Evolutionary conservation across 2,113 vertebrate species (phyloP).

Genomic region (Epinephelus lanceolatus): DNA sequence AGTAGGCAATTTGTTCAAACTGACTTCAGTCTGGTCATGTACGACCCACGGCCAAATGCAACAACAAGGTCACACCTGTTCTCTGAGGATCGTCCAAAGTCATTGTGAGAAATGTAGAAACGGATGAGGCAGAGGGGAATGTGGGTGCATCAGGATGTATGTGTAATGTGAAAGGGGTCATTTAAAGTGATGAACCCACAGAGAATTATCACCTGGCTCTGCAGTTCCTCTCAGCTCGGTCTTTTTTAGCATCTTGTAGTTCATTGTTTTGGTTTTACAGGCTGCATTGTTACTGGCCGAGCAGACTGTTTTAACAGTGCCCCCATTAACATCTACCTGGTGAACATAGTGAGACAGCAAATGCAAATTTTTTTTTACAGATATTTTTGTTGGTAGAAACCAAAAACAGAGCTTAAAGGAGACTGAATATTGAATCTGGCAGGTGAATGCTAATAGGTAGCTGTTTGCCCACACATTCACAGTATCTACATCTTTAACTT

Average conservation of each 20-base stretch:
- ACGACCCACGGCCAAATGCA: constrained; percentile 39
- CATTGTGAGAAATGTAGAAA: constrained; percentile 39
- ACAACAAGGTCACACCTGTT: constrained; percentile 52
- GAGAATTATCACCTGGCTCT: not conserved
- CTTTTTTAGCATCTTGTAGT: not conserved
- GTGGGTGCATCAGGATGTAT: not conserved
- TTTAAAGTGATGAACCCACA: not conserved
- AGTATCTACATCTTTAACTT: not conserved
- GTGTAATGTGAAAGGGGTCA: not conserved
- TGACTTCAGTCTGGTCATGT: constrained; percentile 37
- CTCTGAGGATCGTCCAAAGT: constrained; percentile 48
- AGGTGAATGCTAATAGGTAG: not conserved
- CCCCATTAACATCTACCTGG: no score
- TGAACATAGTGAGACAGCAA: no score
- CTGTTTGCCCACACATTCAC: not conserved
- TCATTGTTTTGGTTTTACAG: constrained; percentile 2
- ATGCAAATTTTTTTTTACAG: no score
- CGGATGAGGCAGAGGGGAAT: constrained; percentile 18
- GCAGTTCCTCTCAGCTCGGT: not conserved
- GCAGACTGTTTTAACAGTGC: not conserved
- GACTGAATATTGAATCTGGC: not conserved
- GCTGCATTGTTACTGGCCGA: not conserved
- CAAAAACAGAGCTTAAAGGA: not conserved
- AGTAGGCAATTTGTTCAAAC: constrained; percentile 27
- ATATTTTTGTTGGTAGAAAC: no score